These are phyloP conservation scores for Callocephalon fimbriatum DNA, from an alignment of 2,113 vertebrate genomes.

Conservation along the genomic window DNA sequence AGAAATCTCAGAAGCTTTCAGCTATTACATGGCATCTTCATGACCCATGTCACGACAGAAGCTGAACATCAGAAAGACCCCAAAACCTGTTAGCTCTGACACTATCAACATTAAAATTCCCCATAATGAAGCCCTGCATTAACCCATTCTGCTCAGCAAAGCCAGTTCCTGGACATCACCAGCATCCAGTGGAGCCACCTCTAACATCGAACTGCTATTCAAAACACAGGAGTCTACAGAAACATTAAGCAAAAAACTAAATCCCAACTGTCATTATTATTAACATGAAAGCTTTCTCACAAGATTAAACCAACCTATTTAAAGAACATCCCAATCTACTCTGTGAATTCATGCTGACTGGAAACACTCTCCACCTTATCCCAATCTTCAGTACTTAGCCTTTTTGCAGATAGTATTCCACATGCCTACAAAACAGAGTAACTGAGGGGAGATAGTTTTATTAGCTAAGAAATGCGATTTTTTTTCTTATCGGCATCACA, in stretches of 20 bases:
- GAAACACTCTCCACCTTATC: neutral
- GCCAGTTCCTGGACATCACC: neutral
- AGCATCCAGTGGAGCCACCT: fast-evolving
- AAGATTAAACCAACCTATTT: neutral
- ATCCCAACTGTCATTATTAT: neutral
- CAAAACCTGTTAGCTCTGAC: neutral
- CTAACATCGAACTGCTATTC: neutral
- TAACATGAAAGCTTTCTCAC: neutral
- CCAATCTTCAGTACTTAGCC: too few species aligned
- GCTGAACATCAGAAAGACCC: neutral
- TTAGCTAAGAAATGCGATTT: neutral
- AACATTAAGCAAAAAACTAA: neutral
- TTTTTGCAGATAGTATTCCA: neutral
- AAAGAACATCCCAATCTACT: neutral
- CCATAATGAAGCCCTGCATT: neutral
- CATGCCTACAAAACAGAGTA: neutral
- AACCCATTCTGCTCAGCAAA: neutral
- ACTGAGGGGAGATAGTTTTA: neutral
- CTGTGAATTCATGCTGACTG: too few species aligned
- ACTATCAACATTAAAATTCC: too few species aligned
- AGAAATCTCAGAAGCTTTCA: fast-evolving
- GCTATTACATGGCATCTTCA: neutral
- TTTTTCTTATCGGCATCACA: neutral
- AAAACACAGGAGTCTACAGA: neutral
- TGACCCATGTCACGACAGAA: neutral